Evolutionary conservation across 2,113 vertebrate species (phyloP), one percentile per base, ranked within the genome.

Genomic region (Seriola quinqueradiata): DNA sequence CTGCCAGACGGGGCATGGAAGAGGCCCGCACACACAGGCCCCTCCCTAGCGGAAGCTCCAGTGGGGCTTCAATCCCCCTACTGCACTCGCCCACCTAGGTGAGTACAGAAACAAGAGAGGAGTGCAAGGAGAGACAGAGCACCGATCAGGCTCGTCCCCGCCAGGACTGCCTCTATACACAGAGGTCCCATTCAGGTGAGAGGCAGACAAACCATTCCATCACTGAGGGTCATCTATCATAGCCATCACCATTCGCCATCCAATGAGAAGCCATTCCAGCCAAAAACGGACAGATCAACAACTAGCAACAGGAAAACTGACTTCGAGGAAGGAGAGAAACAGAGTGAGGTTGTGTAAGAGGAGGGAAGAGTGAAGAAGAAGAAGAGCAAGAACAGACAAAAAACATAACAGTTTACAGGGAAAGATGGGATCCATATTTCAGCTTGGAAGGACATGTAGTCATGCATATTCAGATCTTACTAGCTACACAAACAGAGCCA

Each of bases 1-100:
- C 91, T 91, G 97, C 96, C 95, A 98, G 97, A 90, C 97, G 97
- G 90, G 97, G 97, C 97, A 98, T 96, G 94, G 97, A 98, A 87
- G 96, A 96, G 92, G 97, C 97, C 96, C 96, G 97, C 86, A 89
- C 77, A 86, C 89, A 92, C 87, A 93, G 90, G 76, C 90, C 92
- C 86, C 85, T 90, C 70, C 87, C 92, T 82, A 92, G 60, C 5
- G 91, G 86, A 87, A 91, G 89, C 87, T 90, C 92, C 90, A 92
- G 84, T 70, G 90, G 75, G 89, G 86, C 68, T 78, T 89, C 83
- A 84, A 90, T 88, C 70, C 87, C 90, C 84, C 82, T 83, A 89
- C 83, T 88, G 91, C 91, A 87, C 88, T 85, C 84, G 83, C 88
- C 92, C 92, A 93, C 93, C 93, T 94, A 89, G 55, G 88, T 90